Evolutionary conservation across 1,140 invertebrate genomes (phyloP), one percentile per base, ranked within the genome.

Genomic region (Eumeta japonica): DNA sequence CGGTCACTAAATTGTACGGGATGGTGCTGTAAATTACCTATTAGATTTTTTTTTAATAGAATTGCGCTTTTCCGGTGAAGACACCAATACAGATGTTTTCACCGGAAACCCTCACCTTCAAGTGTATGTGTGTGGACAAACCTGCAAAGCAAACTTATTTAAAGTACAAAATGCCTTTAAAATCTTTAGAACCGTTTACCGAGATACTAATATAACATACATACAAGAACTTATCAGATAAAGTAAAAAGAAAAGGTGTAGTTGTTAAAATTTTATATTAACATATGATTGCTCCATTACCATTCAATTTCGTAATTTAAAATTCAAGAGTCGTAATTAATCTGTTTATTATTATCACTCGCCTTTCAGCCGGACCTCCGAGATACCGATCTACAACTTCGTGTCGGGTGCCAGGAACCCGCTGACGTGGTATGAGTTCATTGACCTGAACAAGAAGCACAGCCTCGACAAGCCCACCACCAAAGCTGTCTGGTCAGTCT

Each of bases 201-300:
- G n/a, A n/a, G n/a, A n/a, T n/a, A n/a, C n/a, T n/a, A 9, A 84
- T 83, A 13, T 89, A 85, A 80, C 78, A 86, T 41, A 77, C 78
- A 2, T 70, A 62, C 1, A 51, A 67, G 29, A 76, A 45, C 3
- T 60, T 39, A n/a, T n/a, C n/a, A n/a, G n/a, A n/a, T n/a, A n/a
- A n/a, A n/a, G n/a, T n/a, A n/a, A n/a, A n/a, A n/a, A n/a, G n/a
- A n/a, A n/a, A n/a, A n/a, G n/a, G n/a, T n/a, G n/a, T n/a, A n/a
- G n/a, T n/a, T n/a, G n/a, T n/a, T n/a, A n/a, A n/a, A n/a, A n/a
- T n/a, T n/a, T n/a, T n/a, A n/a, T n/a, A n/a, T n/a, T 12, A 14
- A 20, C 44, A 61, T 67, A 82, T 81, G 45, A 52, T 79, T 7
- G 79, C 76, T 7, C 58, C 64, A 28, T 75, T 67, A 3, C 52